Evolutionary conservation across 2,888 invertebrate species (phyloP).

Genomic region (Seira musarum): DNA sequence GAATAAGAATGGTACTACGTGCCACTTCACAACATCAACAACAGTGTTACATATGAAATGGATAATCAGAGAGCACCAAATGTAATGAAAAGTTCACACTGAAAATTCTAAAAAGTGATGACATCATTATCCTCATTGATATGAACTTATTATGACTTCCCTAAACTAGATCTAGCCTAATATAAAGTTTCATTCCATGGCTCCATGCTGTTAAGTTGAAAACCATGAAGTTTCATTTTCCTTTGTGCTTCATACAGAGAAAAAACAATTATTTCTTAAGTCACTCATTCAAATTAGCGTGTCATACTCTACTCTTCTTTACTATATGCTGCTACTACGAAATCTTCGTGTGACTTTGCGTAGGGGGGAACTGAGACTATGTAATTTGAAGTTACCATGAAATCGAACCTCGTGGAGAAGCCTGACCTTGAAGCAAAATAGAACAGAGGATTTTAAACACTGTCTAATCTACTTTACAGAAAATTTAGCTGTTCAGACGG

Average conservation of each 20-base stretch:
- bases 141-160: slow-evolving; percentile 4
- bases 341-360: too few relatives aligned
- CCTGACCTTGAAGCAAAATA: slow-evolving; percentile 42
- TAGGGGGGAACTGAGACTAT: not conserved
- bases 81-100: too few relatives aligned
- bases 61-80: too few relatives aligned
- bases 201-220: too few relatives aligned
- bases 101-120: not conserved
- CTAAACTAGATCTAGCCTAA: too few relatives aligned
- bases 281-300: slow-evolving; percentile 22
- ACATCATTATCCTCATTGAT: not conserved
- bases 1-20: too few relatives aligned
- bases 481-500: slow-evolving; percentile 54
- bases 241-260: not conserved
- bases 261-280: slow-evolving; percentile 30
- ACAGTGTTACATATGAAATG: too few relatives aligned
- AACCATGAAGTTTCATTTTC: not conserved
- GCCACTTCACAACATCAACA: too few relatives aligned
- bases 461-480: slow-evolving; percentile 59
- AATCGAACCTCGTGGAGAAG: not conserved
- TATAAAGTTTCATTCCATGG: too few relatives aligned
- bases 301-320: not conserved
- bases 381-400: slow-evolving; percentile 46
- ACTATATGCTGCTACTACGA: too few relatives aligned
- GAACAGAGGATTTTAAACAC: slow-evolving; percentile 39